Evolutionary conservation across 2,113 vertebrate genomes (phyloP).

Genomic region (Crotalus helleri): DNA sequence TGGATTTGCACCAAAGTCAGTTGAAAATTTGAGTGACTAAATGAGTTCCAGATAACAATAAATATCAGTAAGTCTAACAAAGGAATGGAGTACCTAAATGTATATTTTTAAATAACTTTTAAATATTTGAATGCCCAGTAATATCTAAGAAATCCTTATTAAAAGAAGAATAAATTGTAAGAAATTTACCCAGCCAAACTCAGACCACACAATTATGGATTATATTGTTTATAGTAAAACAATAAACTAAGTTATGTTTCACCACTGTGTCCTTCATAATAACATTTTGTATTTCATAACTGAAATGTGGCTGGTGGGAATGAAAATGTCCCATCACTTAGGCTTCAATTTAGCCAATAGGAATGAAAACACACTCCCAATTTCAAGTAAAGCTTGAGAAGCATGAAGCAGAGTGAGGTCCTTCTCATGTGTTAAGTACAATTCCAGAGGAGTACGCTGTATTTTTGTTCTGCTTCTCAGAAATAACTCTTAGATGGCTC

Average conservation of each 20-base stretch:
- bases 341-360: constrained; percentile 40
- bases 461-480: constrained; percentile 40
- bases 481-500: constrained; percentile 44
- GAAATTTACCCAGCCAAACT: background rate
- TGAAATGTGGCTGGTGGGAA: constrained; percentile 18
- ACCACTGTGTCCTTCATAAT: constrained; percentile 14
- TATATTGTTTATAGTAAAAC: background rate
- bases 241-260: background rate
- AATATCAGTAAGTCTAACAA: background rate
- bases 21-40: background rate
- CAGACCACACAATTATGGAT: background rate
- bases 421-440: constrained; percentile 16
- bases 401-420: constrained; percentile 34
- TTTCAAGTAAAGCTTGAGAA: constrained; percentile 44
- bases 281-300: constrained; percentile 18
- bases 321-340: constrained; percentile 42
- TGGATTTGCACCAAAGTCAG: background rate
- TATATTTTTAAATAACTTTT: background rate
- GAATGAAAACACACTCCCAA: constrained; percentile 38
- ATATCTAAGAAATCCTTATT: background rate
- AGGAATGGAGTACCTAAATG: background rate
- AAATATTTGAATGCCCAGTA: background rate
- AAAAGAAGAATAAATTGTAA: background rate
- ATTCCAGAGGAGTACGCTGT: constrained; percentile 35
- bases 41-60: background rate